Percentiles rank a stretch among this genome's conserved stretches.
These are phyloP conservation scores for Cynaeus angustus DNA, from an alignment of 2,888 invertebrate species.

Conservation along the genomic window DNA sequence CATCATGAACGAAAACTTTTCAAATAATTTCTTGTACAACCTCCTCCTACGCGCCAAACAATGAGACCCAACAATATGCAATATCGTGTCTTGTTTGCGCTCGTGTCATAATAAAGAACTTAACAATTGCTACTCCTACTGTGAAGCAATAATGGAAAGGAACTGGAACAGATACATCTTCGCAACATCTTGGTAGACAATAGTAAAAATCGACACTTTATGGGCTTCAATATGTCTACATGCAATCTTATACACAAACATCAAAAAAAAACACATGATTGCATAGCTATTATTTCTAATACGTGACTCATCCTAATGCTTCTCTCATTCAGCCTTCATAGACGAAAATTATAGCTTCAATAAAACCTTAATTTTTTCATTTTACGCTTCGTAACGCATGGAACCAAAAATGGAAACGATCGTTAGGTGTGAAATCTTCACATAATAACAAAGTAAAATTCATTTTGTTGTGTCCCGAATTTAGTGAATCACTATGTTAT, in stretches of 20 bases:
- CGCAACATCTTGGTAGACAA: constrained; percentile 45
- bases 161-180: constrained; percentile 48
- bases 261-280: constrained; percentile 36
- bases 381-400: background rate
- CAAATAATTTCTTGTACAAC: no score
- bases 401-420: constrained; percentile 23
- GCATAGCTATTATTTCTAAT: constrained; percentile 23
- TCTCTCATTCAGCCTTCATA: constrained; percentile 29
- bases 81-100: background rate
- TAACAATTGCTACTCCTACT: constrained; percentile 39
- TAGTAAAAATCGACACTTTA: constrained; percentile 47
- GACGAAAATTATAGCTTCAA: constrained; percentile 15
- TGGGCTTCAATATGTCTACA: constrained; percentile 39
- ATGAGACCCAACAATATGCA: no score
- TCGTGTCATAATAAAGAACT: constrained; percentile 34
- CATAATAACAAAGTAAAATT: constrained; percentile 7
- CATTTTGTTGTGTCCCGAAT: constrained; percentile 7
- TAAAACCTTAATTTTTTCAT: constrained; percentile 20
- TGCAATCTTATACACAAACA: constrained; percentile 26
- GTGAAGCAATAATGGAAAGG: constrained; percentile 55
- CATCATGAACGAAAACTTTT: no score
- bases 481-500: constrained; percentile 9
- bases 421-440: constrained; percentile 4
- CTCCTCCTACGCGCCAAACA: no score
- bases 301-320: constrained; percentile 36